Percentiles rank a stretch among this genome's conserved stretches.
phyloP scores from a whole-genome alignment of 2,113 vertebrate species.

The Oreochromis aureus region DNA sequence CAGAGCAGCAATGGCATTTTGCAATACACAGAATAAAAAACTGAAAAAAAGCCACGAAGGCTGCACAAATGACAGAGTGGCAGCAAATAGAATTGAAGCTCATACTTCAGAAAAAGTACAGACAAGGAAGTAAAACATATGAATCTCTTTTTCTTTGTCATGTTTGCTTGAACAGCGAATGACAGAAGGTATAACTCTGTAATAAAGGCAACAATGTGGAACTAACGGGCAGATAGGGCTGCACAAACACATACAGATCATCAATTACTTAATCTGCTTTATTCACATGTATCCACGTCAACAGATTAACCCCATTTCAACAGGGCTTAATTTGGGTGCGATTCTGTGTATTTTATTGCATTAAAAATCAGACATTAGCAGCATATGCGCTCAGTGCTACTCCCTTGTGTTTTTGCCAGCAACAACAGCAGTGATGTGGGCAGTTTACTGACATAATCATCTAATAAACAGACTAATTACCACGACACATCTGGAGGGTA shows the following conservation, averaged over 20 bases:
- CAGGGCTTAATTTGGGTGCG: not conserved
- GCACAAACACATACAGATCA: not conserved
- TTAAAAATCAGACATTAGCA: not conserved
- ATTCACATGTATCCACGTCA: not conserved
- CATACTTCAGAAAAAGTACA: not conserved
- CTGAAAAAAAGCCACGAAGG: not conserved
- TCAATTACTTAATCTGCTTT: not conserved
- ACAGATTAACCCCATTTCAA: not conserved
- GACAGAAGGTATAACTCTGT: not conserved
- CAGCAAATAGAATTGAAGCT: not conserved
- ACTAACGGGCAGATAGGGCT: not conserved
- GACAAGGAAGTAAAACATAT: not conserved
- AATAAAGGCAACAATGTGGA: not conserved
- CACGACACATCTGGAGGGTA: slow-evolving; percentile 43
- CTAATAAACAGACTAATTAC: slow-evolving; percentile 44
- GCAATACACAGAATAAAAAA: not conserved
- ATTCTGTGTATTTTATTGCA: not conserved
- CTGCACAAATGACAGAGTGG: not conserved
- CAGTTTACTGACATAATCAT: slow-evolving; percentile 35
- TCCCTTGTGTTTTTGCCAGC: not conserved
- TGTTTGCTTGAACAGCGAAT: not conserved
- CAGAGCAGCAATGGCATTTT: not conserved
- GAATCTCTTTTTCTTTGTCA: not conserved
- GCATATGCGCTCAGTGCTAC: not conserved
- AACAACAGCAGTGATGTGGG: slow-evolving; percentile 9